Percentiles rank a stretch among this genome's conserved stretches.
phyloP scores from a whole-genome alignment of 2,113 vertebrate species.

The Uria lomvia region DNA sequence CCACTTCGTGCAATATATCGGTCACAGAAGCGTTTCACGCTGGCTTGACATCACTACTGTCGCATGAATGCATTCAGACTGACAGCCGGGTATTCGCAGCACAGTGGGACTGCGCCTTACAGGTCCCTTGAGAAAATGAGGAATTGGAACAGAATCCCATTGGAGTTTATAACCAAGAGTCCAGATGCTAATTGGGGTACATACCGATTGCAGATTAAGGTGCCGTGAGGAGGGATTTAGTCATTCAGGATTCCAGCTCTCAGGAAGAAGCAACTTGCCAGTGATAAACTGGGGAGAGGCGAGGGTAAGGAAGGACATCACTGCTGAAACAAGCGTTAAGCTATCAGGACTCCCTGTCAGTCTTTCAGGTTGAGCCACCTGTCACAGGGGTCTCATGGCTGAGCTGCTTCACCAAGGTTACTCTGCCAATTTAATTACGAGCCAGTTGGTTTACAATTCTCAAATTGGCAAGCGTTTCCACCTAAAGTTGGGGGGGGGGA shows the following conservation, averaged over 20 bases:
- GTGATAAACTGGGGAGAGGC: not conserved
- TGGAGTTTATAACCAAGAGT: not conserved
- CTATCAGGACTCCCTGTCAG: not conserved
- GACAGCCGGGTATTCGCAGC: rapidly evolving
- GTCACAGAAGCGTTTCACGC: not conserved
- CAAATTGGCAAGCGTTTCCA: not conserved
- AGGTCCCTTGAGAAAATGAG: not conserved
- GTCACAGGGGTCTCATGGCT: not conserved
- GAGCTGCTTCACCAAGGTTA: not conserved
- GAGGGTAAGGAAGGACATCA: not conserved
- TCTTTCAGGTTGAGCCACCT: not conserved
- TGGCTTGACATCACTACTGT: not conserved
- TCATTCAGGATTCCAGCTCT: not conserved
- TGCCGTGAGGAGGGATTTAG: not conserved
- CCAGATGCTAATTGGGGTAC: not conserved
- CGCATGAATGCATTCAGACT: not conserved
- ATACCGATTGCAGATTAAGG: not conserved
- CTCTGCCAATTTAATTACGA: not conserved
- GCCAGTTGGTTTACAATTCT: not conserved
- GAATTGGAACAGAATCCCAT: not conserved
- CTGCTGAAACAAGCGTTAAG: not conserved
- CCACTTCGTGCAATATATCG: not conserved
- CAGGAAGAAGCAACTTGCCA: not conserved
- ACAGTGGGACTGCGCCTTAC: not conserved
- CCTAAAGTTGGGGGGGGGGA: not conserved